phyloP scores from a whole-genome alignment of 2,797 vertebrate genomes.

The Botia almorhae region DNA sequence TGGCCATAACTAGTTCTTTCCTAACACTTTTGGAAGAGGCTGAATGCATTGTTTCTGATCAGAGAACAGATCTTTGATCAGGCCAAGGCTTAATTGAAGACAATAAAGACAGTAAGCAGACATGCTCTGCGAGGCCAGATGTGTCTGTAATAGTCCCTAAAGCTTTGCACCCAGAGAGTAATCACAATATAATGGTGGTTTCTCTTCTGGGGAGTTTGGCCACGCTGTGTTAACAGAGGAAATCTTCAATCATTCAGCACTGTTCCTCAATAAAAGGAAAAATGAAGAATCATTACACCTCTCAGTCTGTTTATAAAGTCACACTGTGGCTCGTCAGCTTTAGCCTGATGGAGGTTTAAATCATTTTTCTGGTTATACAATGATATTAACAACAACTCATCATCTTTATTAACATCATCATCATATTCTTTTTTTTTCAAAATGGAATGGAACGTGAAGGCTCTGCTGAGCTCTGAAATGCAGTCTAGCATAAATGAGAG shows the following conservation, averaged over 20 bases:
- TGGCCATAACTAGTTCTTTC: constrained; percentile 56
- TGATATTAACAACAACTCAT: constrained; percentile 8
- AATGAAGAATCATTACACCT: constrained; percentile 16
- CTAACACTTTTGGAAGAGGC: constrained; percentile 46
- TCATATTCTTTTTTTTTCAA: neutral
- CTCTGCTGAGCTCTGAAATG: neutral
- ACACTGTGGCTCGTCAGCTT: constrained; percentile 22
- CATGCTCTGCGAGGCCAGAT: constrained; percentile 33
- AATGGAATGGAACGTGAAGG: neutral
- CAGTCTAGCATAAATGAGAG: neutral
- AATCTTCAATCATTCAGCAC: constrained; percentile 43
- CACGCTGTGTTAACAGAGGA: constrained; percentile 21
- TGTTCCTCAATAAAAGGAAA: constrained; percentile 15
- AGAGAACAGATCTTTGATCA: constrained; percentile 45
- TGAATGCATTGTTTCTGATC: constrained; percentile 44
- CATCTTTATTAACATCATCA: constrained; percentile 15
- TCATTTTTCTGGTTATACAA: neutral
- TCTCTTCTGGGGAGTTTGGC: constrained; percentile 20
- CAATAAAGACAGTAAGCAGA: constrained; percentile 46
- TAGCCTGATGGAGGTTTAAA: neutral
- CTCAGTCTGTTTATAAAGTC: constrained; percentile 26
- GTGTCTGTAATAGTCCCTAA: constrained; percentile 30
- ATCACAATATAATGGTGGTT: constrained; percentile 23
- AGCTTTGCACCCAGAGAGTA: constrained; percentile 14
- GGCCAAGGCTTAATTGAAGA: constrained; percentile 43